A percentile compares a stretch with the other conserved stretches of the same genome.
Evolutionary conservation across 1,140 invertebrate genomes (phyloP).

Genomic region (Rhizoglyphus robini): DNA sequence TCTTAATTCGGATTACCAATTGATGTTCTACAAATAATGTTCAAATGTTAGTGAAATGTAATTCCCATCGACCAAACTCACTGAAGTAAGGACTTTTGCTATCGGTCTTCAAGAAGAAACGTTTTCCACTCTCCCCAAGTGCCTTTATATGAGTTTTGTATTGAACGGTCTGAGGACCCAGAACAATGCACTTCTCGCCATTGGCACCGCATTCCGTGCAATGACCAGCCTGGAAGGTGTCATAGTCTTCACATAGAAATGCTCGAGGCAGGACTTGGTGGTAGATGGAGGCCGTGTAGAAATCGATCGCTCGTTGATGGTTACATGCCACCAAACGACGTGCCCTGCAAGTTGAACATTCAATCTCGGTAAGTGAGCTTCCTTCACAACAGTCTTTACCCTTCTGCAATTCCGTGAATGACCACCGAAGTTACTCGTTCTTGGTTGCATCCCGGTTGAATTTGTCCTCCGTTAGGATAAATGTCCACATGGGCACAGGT

Average conservation of each 20-base stretch:
- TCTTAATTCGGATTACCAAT: no score
- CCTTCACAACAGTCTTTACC: constrained; percentile 29
- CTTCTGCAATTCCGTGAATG: constrained; percentile 22
- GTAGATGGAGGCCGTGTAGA: constrained; percentile 64
- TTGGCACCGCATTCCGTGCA: constrained; percentile 27
- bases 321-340: constrained; percentile 68
- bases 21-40: no score
- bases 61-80: no score
- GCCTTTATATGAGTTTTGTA: constrained; percentile 17
- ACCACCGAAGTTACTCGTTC: not conserved
- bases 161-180: constrained; percentile 22
- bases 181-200: constrained; percentile 23
- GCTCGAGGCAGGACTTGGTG: constrained; percentile 16
- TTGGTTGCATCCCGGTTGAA: constrained; percentile 56
- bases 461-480: constrained; percentile 53
- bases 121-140: constrained; percentile 6
- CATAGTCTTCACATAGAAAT: constrained; percentile 26
- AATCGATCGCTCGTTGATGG: constrained; percentile 67
- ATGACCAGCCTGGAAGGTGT: constrained; percentile 25
- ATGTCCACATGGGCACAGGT: constrained; percentile 47
- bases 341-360: constrained; percentile 37
- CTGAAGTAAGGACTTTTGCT: constrained; percentile 7
- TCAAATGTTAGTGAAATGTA: no score
- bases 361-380: not conserved
- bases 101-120: constrained; percentile 16